phyloP scores from a whole-genome alignment of 2,113 vertebrate species.

The Oncorhynchus kisutch region DNA sequence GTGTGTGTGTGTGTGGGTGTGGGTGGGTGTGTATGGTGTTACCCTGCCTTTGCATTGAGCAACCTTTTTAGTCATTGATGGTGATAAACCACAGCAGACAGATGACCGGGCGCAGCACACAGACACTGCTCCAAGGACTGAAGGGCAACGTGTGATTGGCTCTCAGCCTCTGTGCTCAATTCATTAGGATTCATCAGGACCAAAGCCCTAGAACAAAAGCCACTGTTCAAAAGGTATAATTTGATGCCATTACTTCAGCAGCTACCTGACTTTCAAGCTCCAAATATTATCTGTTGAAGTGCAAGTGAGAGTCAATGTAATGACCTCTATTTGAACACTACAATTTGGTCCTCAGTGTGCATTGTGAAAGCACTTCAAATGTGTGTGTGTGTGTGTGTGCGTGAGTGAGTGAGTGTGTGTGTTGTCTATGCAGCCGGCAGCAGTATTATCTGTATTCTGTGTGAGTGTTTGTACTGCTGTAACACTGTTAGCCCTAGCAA shows the following conservation, averaged over 20 bases:
- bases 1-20: conserved; percentile 6
- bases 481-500: too few species aligned
- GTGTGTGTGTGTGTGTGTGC: conserved; percentile 20
- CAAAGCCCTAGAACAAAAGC: conserved; percentile 49
- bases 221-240: conserved; percentile 48
- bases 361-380: neutral
- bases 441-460: conserved; percentile 34
- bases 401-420: neutral
- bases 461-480: neutral
- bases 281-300: conserved; percentile 34
- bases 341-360: conserved; percentile 24
- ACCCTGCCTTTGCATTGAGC: conserved; percentile 21
- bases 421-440: conserved; percentile 14
- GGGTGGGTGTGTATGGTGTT: conserved; percentile 18
- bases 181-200: conserved; percentile 60
- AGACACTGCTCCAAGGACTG: conserved; percentile 48
- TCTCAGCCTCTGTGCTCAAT: conserved; percentile 37
- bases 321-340: conserved; percentile 12
- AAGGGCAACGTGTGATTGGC: conserved; percentile 58
- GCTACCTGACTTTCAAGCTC: conserved; percentile 48
- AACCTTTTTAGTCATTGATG: conserved; percentile 46
- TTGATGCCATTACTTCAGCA: conserved; percentile 39
- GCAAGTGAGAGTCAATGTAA: conserved; percentile 45
- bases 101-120: conserved; percentile 37
- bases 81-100: conserved; percentile 49